phyloP scores from a whole-genome alignment of 53 echinoderm and acorn worm genomes.

The Echinarachnius parma region DNA sequence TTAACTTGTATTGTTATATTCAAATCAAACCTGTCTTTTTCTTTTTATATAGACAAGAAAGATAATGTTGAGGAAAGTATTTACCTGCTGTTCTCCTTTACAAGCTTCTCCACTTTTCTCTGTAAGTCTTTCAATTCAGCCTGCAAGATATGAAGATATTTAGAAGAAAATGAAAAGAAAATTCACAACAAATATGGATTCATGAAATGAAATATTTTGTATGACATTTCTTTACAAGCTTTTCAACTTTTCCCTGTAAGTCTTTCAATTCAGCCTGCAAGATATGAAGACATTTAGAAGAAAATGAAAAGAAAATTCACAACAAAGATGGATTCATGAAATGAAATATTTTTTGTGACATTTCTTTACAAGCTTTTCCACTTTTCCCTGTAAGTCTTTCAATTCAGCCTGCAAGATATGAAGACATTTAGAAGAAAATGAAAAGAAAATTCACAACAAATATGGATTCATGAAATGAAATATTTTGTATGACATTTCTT shows the following conservation, averaged over 20 bases:
- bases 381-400: constrained; percentile 58
- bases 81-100: constrained; percentile 81
- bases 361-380: constrained; percentile 73
- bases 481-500: too few relatives aligned
- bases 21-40: too few relatives aligned
- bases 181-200: not conserved
- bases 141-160: constrained; percentile 27
- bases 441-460: not conserved
- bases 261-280: constrained; percentile 66
- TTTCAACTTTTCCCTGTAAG: constrained; percentile 63
- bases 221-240: constrained; percentile 71
- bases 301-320: not conserved
- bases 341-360: too few relatives aligned
- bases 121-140: constrained; percentile 58
- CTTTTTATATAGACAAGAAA: too few relatives aligned
- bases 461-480: too few relatives aligned
- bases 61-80: too few relatives aligned
- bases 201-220: too few relatives aligned
- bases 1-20: too few relatives aligned
- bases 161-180: not conserved
- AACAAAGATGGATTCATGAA: too few relatives aligned
- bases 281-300: not conserved
- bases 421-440: not conserved
- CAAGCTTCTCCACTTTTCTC: constrained; percentile 68
- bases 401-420: constrained; percentile 54